phyloP scores from a whole-genome alignment of 2,888 invertebrate species.

The Andrena marginata region DNA sequence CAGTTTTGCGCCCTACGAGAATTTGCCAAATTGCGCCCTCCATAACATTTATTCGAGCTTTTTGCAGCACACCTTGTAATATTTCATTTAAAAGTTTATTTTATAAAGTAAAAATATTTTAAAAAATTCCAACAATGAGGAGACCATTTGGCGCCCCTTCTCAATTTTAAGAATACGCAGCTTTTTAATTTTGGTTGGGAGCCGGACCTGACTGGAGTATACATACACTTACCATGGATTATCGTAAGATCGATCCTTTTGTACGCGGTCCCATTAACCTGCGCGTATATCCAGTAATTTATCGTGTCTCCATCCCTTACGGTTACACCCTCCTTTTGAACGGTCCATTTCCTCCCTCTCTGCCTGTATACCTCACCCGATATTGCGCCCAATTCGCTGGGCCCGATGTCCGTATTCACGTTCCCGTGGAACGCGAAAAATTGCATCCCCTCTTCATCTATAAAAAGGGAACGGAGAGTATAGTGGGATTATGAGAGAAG shows the following conservation, averaged over 20 bases:
- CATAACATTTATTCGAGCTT: too few species aligned
- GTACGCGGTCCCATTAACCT: constrained; percentile 86
- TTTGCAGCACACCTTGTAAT: too few species aligned
- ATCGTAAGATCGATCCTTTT: constrained; percentile 82
- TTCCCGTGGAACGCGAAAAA: constrained; percentile 89
- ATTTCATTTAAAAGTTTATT: too few species aligned
- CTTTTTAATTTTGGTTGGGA: too few species aligned
- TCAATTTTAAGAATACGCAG: too few species aligned
- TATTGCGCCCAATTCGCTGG: constrained; percentile 86
- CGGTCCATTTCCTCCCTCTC: constrained; percentile 86
- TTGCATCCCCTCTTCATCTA: constrained; percentile 86
- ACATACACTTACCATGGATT: constrained; percentile 19
- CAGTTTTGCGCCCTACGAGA: too few species aligned
- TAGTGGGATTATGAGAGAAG: too few species aligned
- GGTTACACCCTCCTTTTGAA: constrained; percentile 84
- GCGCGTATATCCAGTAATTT: constrained; percentile 88
- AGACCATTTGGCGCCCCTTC: too few species aligned
- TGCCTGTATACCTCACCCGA: constrained; percentile 85
- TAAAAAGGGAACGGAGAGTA: not conserved
- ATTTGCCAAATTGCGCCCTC: too few species aligned
- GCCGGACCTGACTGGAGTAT: not conserved
- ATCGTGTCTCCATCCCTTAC: constrained; percentile 87
- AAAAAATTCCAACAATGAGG: too few species aligned
- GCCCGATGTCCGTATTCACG: constrained; percentile 86
- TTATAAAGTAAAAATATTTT: too few species aligned